Percentiles rank a stretch among this genome's conserved stretches.
Conservation (phyloP, 2,888 invertebrate genomes). For the Lasius platythorax region DNA sequence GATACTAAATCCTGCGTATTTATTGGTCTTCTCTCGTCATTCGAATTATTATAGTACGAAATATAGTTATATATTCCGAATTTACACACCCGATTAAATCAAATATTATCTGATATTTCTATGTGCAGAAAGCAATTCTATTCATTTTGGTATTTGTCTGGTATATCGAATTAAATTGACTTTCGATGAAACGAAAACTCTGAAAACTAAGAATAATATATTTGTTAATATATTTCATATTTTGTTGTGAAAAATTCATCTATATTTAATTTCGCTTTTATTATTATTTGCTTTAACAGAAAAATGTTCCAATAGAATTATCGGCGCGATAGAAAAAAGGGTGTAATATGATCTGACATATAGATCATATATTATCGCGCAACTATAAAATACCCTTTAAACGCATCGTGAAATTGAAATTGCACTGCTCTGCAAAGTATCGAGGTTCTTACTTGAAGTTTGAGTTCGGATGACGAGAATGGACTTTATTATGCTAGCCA, state of each 20-base stretch:
- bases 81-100: neutral
- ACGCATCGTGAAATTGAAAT: neutral
- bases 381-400: slow-evolving; percentile 2
- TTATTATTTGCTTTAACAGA: neutral
- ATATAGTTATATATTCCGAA: slow-evolving; percentile 59
- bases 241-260: neutral
- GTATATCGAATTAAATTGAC: neutral
- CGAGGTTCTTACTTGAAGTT: neutral
- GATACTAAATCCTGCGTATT: slow-evolving; percentile 82
- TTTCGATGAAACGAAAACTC: neutral
- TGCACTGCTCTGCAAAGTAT: slow-evolving; percentile 13
- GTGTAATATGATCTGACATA: neutral
- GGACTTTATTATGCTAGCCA: slow-evolving; percentile 19
- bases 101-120: neutral
- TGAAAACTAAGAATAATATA: neutral
- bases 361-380: neutral
- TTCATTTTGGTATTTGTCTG: neutral
- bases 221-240: no score
- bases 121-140: neutral
- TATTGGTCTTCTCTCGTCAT: slow-evolving; percentile 79
- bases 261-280: slow-evolving; percentile 12
- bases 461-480: neutral
- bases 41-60: slow-evolving; percentile 80
- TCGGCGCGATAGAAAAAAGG: neutral
- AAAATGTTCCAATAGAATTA: neutral